These are phyloP conservation scores for Tylochromis polylepis DNA, from an alignment of 2,113 vertebrate genomes.

Conservation along the genomic window DNA sequence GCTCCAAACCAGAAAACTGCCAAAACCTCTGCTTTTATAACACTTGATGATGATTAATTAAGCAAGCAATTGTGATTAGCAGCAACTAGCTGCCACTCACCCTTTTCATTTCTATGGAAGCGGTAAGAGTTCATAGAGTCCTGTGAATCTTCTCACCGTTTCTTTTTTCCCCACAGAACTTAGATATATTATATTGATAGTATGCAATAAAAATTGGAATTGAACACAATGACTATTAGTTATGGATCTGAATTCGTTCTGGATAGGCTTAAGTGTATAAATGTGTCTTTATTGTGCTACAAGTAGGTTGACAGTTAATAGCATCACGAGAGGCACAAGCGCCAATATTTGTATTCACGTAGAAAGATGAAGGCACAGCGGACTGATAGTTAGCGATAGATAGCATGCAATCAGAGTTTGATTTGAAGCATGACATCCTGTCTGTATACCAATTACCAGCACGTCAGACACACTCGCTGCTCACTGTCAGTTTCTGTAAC, in stretches of 20 bases:
- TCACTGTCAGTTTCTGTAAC: not conserved
- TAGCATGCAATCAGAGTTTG: not conserved
- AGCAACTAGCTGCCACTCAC: not conserved
- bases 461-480: not conserved
- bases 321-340: not conserved
- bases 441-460: not conserved
- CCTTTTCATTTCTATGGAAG: not conserved
- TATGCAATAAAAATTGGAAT: not conserved
- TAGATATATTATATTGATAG: not conserved
- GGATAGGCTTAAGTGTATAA: not conserved
- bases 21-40: not conserved
- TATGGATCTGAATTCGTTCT: not conserved
- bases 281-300: not conserved
- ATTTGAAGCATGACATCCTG: not conserved
- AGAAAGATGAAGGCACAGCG: not conserved
- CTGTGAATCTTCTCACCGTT: not conserved
- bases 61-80: not conserved
- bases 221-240: not conserved
- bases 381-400: not conserved
- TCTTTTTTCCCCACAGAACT: not conserved
- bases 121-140: not conserved
- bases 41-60: not conserved
- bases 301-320: not conserved
- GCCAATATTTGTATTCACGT: not conserved
- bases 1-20: not conserved